Evolutionary conservation across 2,113 vertebrate species (phyloP), one percentile per base, ranked within the genome.

Genomic region (Piaya cayana): DNA sequence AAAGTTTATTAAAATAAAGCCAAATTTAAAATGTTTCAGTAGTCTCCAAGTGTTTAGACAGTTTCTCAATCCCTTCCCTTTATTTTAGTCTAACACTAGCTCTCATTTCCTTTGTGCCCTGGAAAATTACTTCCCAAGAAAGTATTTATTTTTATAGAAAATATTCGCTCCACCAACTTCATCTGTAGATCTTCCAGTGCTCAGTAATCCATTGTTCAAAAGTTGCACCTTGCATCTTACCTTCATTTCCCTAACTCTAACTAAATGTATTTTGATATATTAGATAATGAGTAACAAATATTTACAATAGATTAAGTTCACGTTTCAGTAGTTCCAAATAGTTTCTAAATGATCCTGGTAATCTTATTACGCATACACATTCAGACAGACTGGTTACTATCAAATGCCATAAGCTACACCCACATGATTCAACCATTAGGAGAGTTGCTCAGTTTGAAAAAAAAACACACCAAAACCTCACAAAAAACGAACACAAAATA

Each of bases 241-340:
- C 60, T 88, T 71, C 27, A 62, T 83, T 92, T 96, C 25, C 69
- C 49, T 39, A 93, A 71, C 72, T 83, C 56, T 78, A 79, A 81
- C 53, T 42, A 78, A 93, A 91, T 53, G 65, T 77, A 84, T 89
- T 96, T 87, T 92, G 72, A 82, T 77, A 74, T 69, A 87, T 81
- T 91, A 83, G 82, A 86, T 81, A 90, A 92, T 20, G 20, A 75
- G 32, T 70, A 80, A 88, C 82, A 94, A 94, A 96, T 94, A 96
- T 95, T 95, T 97, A 76, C 82, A 95, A 29, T 53, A 93, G 88
- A 92, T 93, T 93, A 87, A 22, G 49, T 92, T 94, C 50, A 80
- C 2, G 0, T 95, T 94, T 94, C 68, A 89, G 55, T 88, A 60
- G 42, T 56, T 92, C 22, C 37, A 94, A 95, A 49, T 63, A 87